Evolutionary conservation across 1,140 invertebrate genomes (phyloP).

Genomic region (Camponotus pennsylvanicus): DNA sequence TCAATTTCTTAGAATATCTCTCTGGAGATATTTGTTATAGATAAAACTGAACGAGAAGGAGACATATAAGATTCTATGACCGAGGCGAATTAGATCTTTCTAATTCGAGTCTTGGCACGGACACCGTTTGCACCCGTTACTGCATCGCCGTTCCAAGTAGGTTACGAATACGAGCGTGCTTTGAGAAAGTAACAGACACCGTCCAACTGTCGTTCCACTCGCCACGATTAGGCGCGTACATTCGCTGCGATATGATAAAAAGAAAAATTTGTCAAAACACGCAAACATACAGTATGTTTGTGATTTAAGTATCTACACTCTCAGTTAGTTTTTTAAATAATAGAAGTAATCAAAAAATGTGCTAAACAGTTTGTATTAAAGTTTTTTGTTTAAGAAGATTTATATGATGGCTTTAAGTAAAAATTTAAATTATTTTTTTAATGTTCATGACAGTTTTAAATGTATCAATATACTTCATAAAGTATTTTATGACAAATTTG

Average conservation of each 20-base stretch:
- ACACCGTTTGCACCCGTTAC: slow-evolving; percentile 61
- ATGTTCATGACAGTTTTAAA: too few relatives aligned
- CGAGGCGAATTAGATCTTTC: slow-evolving; percentile 61
- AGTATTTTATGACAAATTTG: too few relatives aligned
- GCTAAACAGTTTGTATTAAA: too few relatives aligned
- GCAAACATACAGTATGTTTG: too few relatives aligned
- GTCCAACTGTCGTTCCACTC: slow-evolving; percentile 59
- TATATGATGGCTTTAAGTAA: too few relatives aligned
- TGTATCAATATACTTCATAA: too few relatives aligned
- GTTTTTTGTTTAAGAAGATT: too few relatives aligned
- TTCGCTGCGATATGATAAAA: slow-evolving; percentile 5
- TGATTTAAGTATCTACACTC: too few relatives aligned
- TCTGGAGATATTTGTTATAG: too few relatives aligned
- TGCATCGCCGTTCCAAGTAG: slow-evolving; percentile 68
- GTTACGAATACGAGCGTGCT: slow-evolving; percentile 69
- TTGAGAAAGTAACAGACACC: slow-evolving; percentile 72
- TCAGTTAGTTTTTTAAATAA: not conserved
- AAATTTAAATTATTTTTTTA: too few relatives aligned
- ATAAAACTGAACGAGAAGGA: not conserved
- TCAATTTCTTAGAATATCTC: not conserved
- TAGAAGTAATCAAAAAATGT: too few relatives aligned
- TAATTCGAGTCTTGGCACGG: slow-evolving; percentile 72
- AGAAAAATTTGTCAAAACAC: not conserved
- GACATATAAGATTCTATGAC: not conserved
- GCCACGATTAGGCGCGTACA: slow-evolving; percentile 67